phyloP scores from a whole-genome alignment of 2,113 vertebrate genomes.

The Mirza zaza region DNA sequence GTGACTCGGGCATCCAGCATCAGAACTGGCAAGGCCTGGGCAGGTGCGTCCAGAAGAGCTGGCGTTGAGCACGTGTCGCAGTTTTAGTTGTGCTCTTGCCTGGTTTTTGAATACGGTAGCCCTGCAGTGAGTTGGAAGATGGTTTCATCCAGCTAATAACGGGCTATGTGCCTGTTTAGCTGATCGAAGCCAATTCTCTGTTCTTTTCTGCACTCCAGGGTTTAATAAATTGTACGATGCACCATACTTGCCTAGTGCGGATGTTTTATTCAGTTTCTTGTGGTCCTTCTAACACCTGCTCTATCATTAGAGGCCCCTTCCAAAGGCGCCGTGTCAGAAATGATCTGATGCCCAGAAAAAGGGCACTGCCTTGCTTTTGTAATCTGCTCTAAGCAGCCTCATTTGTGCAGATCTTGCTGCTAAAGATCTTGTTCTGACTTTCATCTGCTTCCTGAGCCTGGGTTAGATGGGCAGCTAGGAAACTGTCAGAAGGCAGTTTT shows the following conservation, averaged over 20 bases:
- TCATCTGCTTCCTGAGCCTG: not conserved
- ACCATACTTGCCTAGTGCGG: not conserved
- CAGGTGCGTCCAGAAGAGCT: not conserved
- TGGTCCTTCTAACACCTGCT: not conserved
- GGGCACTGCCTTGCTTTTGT: not conserved
- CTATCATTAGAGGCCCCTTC: conserved; percentile 14
- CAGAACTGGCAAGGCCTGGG: not conserved
- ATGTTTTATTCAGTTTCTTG: conserved; percentile 70
- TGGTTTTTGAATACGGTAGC: conserved; percentile 23
- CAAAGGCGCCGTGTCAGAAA: not conserved
- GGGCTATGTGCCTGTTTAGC: not conserved
- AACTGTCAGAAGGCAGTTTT: not conserved
- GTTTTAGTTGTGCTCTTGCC: not conserved
- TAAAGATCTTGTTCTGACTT: not conserved
- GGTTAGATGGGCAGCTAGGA: not conserved
- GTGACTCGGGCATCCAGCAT: not conserved
- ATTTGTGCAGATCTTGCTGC: conserved; percentile 24
- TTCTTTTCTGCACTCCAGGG: not conserved
- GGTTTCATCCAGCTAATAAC: not conserved
- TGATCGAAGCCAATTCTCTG: conserved; percentile 41
- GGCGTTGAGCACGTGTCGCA: not conserved
- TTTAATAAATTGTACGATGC: conserved; percentile 57
- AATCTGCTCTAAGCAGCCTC: not conserved
- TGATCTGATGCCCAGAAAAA: not conserved
- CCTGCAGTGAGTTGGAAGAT: conserved; percentile 21